A percentile compares a stretch with the other conserved stretches of the same genome.
These are phyloP conservation scores for Gonioctena quinquepunctata DNA, from an alignment of 1,140 invertebrate genomes.

Conservation along the genomic window DNA sequence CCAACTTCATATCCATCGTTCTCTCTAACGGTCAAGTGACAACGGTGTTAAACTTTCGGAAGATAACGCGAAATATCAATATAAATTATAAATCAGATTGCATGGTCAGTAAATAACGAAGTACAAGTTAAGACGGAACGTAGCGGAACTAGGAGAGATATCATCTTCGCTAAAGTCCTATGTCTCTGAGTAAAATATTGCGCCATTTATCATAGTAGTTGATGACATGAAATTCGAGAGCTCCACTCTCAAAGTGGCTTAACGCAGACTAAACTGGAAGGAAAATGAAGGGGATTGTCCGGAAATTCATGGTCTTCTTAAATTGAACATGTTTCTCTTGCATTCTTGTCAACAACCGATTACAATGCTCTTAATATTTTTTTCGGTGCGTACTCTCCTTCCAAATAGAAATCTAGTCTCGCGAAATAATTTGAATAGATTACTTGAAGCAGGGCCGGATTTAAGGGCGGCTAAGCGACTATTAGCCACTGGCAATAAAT, in stretches of 20 bases:
- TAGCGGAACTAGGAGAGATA: conserved; percentile 30
- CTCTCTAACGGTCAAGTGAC: not conserved
- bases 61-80: conserved; percentile 29
- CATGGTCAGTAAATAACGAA: conserved; percentile 39
- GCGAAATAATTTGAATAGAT: too few species aligned
- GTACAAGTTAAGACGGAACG: conserved; percentile 30
- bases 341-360: too few species aligned
- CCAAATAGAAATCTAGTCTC: too few species aligned
- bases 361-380: too few species aligned
- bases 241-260: conserved; percentile 7
- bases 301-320: not conserved
- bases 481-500: too few species aligned
- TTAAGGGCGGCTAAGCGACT: too few species aligned
- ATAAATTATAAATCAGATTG: conserved; percentile 43
- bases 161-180: conserved; percentile 41
- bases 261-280: not conserved
- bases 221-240: conserved; percentile 39
- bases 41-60: conserved; percentile 13
- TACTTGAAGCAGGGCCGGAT: too few species aligned
- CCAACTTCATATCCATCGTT: too few species aligned
- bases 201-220: conserved; percentile 35
- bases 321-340: not conserved
- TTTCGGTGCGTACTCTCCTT: too few species aligned
- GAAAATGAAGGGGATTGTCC: not conserved
- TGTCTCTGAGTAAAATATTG: conserved; percentile 40